Evolutionary conservation across 1,140 invertebrate genomes (phyloP).

Genomic region (Calephelis nemesis): DNA sequence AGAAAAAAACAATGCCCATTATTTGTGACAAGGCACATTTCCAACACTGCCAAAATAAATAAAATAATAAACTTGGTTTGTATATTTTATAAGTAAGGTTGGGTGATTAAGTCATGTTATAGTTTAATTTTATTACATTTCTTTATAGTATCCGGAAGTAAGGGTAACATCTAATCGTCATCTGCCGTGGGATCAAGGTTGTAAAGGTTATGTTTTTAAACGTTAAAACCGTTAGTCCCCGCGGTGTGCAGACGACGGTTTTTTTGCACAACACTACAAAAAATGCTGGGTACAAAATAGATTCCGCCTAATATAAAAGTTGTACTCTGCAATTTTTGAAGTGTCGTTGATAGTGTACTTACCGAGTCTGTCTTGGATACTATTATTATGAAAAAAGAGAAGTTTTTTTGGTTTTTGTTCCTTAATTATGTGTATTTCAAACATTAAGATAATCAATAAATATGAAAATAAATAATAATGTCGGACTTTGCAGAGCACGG

Average conservation of each 20-base stretch:
- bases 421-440: constrained; percentile 78
- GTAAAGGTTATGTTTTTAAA: constrained; percentile 23
- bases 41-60: constrained; percentile 75
- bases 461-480: constrained; percentile 70
- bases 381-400: constrained; percentile 64
- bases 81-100: constrained; percentile 70
- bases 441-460: constrained; percentile 76
- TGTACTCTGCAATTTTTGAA: constrained; percentile 72
- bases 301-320: constrained; percentile 76
- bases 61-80: constrained; percentile 58
- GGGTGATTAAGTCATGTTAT: constrained; percentile 73
- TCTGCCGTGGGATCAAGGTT: constrained; percentile 34
- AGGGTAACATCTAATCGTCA: constrained; percentile 52
- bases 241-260: constrained; percentile 36
- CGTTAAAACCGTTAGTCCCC: constrained; percentile 11
- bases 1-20: constrained; percentile 50
- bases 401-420: constrained; percentile 79
- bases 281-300: constrained; percentile 68
- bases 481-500: constrained; percentile 52
- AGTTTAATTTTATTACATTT: constrained; percentile 72
- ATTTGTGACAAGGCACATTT: constrained; percentile 79
- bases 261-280: constrained; percentile 53
- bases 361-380: constrained; percentile 65
- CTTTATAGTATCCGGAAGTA: constrained; percentile 71
- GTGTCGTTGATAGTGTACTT: constrained; percentile 66